phyloP scores from a whole-genome alignment of 2,113 vertebrate species.

The Otis tarda region DNA sequence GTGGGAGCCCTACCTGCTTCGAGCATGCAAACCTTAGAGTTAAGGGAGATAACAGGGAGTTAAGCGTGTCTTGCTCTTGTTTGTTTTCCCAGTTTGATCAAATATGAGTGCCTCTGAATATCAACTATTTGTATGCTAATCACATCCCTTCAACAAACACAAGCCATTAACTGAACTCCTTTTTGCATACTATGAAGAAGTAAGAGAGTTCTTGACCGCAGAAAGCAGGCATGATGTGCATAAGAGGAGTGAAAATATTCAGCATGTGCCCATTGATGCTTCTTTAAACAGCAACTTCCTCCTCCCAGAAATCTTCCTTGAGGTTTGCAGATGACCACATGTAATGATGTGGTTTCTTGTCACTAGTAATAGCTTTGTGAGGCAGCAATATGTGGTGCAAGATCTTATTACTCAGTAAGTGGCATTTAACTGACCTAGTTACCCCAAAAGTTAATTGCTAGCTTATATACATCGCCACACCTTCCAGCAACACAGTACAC shows the following conservation, averaged over 20 bases:
- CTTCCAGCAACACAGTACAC: background rate
- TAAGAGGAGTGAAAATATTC: background rate
- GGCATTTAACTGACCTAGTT: background rate
- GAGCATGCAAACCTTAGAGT: background rate
- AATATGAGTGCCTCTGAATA: background rate
- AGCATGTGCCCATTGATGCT: background rate
- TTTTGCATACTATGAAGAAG: background rate
- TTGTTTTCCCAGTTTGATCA: background rate
- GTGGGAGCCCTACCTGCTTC: background rate
- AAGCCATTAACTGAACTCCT: background rate
- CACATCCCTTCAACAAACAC: background rate
- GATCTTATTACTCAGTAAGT: background rate
- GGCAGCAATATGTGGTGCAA: background rate
- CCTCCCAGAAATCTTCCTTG: background rate
- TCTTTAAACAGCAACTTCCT: background rate
- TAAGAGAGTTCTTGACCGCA: background rate
- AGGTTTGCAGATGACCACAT: constrained; percentile 47
- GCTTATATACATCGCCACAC: background rate
- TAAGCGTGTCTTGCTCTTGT: background rate
- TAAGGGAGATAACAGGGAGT: background rate
- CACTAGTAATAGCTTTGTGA: background rate
- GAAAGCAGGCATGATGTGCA: background rate
- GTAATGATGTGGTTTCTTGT: constrained; percentile 57
- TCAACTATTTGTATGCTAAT: background rate
- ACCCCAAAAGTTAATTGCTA: background rate